Percentiles rank a stretch among this genome's conserved stretches.
Evolutionary conservation across 2,113 vertebrate species (phyloP).

Genomic region (Amblyornis subalaris): DNA sequence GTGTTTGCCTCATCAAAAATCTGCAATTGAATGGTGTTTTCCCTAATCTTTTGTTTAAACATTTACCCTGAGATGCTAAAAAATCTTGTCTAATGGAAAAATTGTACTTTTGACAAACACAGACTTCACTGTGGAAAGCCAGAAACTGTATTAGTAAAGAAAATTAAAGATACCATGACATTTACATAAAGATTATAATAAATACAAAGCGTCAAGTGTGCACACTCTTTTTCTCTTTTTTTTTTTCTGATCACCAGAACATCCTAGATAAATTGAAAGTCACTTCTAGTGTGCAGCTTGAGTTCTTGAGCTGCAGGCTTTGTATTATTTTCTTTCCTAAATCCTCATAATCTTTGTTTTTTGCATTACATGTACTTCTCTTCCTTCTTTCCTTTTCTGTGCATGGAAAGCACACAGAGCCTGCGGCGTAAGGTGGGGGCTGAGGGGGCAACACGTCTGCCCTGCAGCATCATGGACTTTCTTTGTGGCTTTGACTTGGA

Average conservation of each 20-base stretch:
- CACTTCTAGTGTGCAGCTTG: not conserved
- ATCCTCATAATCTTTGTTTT: conserved; percentile 38
- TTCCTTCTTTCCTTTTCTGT: conserved; percentile 13
- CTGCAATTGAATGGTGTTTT: not conserved
- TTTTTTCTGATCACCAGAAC: conserved; percentile 22
- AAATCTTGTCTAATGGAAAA: conserved; percentile 37
- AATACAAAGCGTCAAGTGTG: not conserved
- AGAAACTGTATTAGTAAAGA: conserved; percentile 17
- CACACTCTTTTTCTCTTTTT: not conserved
- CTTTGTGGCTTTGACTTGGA: conserved; percentile 64
- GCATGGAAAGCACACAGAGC: conserved; percentile 58
- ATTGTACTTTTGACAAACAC: conserved; percentile 51
- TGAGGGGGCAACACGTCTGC: conserved; percentile 13
- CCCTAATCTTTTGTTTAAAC: conserved; percentile 6
- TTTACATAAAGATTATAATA: conserved; percentile 18
- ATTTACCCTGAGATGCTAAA: conserved; percentile 41
- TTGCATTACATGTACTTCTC: conserved; percentile 25
- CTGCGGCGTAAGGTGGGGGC: not conserved
- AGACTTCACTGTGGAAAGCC: conserved; percentile 13
- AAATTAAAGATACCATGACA: conserved; percentile 37
- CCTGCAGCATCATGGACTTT: conserved; percentile 56
- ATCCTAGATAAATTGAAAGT: conserved; percentile 41
- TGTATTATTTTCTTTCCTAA: conserved; percentile 3
- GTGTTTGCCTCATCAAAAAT: conserved; percentile 22
- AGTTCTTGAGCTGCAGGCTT: not conserved